Conservation (phyloP, 2,113 vertebrate genomes). For the Willisornis vidua region DNA sequence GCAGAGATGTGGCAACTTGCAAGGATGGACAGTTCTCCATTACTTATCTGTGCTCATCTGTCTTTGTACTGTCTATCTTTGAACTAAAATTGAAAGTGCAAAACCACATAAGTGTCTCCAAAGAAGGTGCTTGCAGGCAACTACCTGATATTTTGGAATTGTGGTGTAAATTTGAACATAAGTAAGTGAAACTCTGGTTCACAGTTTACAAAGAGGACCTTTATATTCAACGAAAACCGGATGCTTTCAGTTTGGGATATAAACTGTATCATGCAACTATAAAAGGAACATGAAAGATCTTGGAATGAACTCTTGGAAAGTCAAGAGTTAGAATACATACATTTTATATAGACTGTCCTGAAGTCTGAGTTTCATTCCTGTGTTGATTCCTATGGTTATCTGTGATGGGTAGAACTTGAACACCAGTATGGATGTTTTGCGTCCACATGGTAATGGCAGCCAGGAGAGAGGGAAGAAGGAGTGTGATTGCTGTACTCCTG, state of each 20-base stretch:
- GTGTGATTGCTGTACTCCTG: not conserved
- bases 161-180: not conserved
- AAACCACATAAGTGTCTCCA: not conserved
- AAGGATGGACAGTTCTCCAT: not conserved
- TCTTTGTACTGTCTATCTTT: not conserved
- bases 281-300: not conserved
- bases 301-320: not conserved
- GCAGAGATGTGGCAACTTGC: not conserved
- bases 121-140: not conserved
- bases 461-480: not conserved
- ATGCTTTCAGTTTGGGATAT: not conserved
- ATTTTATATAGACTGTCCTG: not conserved
- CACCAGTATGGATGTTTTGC: not conserved
- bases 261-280: not conserved
- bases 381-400: not conserved
- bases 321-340: not conserved
- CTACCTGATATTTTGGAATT: not conserved
- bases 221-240: not conserved
- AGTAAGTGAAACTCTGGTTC: not conserved
- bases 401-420: not conserved
- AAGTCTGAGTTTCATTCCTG: not conserved
- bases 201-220: too few relatives aligned
- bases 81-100: not conserved
- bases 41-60: not conserved
- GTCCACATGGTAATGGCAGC: not conserved